phyloP scores from a whole-genome alignment of 2,797 vertebrate species.

The Lates japonicus region DNA sequence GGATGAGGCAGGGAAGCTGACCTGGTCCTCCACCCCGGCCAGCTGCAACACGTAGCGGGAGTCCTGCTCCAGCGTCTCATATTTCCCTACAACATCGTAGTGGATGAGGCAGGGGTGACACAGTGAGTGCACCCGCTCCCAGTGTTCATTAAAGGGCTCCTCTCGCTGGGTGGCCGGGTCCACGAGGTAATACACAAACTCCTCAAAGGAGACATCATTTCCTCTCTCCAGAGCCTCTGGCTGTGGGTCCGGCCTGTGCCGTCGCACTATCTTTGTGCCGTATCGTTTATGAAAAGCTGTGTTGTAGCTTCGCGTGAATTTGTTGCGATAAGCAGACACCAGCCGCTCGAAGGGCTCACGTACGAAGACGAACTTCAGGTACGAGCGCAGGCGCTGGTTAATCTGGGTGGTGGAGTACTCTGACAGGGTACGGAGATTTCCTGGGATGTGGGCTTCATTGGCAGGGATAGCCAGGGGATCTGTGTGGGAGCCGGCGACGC shows the following conservation, averaged over 20 bases:
- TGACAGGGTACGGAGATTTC: conserved; percentile 90
- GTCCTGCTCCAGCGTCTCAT: conserved; percentile 93
- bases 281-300: conserved; percentile 92
- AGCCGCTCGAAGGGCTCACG: conserved; percentile 94
- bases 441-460: conserved; percentile 88
- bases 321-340: conserved; percentile 93
- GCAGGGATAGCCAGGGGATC: conserved; percentile 91
- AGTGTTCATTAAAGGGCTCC: conserved; percentile 94
- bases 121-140: conserved; percentile 93
- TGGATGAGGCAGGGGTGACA: conserved; percentile 95
- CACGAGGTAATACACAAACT: conserved; percentile 93
- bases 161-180: conserved; percentile 91
- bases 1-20: conserved; percentile 89
- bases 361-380: conserved; percentile 94
- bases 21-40: conserved; percentile 80
- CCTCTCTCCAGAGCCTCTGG: conserved; percentile 87
- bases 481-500: conserved; percentile 78
- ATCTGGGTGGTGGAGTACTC: conserved; percentile 90
- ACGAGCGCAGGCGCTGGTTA: conserved; percentile 91
- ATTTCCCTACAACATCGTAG: conserved; percentile 93
- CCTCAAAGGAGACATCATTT: conserved; percentile 91
- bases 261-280: conserved; percentile 90
- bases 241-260: conserved; percentile 86
- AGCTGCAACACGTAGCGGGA: conserved; percentile 91
- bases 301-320: conserved; percentile 92